phyloP scores from a whole-genome alignment of 2,888 invertebrate species.

The Uloborus plumipes region DNA sequence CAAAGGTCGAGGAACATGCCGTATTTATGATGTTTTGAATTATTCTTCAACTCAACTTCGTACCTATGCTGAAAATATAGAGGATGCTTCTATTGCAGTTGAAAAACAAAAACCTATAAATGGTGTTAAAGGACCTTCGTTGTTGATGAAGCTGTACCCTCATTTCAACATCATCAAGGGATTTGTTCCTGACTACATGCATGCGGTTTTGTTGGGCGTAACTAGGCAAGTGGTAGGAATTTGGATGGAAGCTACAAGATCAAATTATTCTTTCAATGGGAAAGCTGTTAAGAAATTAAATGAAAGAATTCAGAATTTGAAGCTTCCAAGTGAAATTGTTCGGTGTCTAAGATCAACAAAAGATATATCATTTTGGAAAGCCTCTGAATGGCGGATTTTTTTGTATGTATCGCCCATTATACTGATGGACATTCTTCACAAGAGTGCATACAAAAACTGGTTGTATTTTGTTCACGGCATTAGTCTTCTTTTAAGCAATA shows the following conservation, averaged over 20 bases:
- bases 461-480: too few species aligned
- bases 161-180: slow-evolving; percentile 66
- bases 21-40: background rate
- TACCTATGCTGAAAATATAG: background rate
- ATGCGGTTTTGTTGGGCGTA: slow-evolving; percentile 66
- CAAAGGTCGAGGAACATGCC: slow-evolving; percentile 2
- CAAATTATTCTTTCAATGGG: background rate
- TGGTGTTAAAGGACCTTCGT: slow-evolving; percentile 29
- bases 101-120: background rate
- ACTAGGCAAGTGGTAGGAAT: slow-evolving; percentile 48
- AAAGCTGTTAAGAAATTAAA: background rate
- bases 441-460: slow-evolving; percentile 1
- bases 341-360: background rate
- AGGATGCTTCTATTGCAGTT: background rate
- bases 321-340: background rate
- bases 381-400: background rate
- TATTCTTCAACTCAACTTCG: background rate
- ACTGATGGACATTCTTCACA: background rate
- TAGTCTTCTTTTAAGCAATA: too few species aligned
- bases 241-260: slow-evolving; percentile 60
- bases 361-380: background rate
- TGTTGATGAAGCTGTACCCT: slow-evolving; percentile 11
- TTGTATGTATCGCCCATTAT: background rate
- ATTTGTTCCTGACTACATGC: slow-evolving; percentile 67
- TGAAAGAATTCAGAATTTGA: slow-evolving; percentile 2